Conservation (phyloP, 1,140 invertebrate genomes). For the Heterodera schachtii region DNA sequence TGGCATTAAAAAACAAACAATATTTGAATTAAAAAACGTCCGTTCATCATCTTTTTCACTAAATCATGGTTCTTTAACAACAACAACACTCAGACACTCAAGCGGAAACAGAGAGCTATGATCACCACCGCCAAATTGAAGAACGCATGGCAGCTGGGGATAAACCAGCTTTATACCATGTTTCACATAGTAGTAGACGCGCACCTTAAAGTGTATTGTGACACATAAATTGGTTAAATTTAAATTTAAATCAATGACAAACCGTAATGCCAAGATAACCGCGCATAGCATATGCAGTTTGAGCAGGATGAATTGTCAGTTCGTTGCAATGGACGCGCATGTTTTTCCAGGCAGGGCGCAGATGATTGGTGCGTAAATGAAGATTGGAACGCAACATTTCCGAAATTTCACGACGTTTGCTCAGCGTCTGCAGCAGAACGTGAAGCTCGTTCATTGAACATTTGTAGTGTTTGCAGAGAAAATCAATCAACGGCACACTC, state of each 20-base stretch:
- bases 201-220: neutral
- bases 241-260: too few species aligned
- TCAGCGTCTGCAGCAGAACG: too few species aligned
- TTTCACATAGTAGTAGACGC: conserved; percentile 8
- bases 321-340: neutral
- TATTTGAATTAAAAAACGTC: too few species aligned
- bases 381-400: neutral
- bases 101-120: neutral
- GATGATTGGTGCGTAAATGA: neutral
- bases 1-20: too few species aligned
- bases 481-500: too few species aligned
- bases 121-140: conserved; percentile 1
- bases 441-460: too few species aligned
- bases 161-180: neutral
- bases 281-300: neutral
- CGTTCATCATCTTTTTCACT: too few species aligned
- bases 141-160: conserved; percentile 1
- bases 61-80: too few species aligned
- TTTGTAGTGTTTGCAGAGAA: too few species aligned
- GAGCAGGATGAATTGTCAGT: neutral
- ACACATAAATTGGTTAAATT: too few species aligned
- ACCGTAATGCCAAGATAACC: conserved; percentile 13
- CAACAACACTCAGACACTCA: neutral
- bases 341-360: neutral
- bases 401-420: neutral